These are phyloP conservation scores for Crypturellus tataupa DNA, from an alignment of 2,797 vertebrate species.

Conservation along the genomic window DNA sequence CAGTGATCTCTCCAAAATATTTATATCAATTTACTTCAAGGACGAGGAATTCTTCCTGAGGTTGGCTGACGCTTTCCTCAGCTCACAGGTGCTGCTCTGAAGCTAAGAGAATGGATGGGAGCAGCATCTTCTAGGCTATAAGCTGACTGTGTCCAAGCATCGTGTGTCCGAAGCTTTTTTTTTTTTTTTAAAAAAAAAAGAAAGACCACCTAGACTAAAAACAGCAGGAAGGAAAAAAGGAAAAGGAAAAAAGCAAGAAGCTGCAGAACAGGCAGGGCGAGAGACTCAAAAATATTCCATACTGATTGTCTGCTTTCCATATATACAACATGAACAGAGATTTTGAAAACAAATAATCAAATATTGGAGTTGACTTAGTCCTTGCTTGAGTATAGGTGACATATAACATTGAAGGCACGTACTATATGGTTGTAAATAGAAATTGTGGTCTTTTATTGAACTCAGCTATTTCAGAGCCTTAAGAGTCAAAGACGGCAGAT, in stretches of 20 bases:
- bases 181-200: not conserved
- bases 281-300: not conserved
- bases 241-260: not conserved
- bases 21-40: not conserved
- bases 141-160: not conserved
- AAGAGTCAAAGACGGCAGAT: not conserved
- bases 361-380: conserved; percentile 17
- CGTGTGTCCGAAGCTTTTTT: not conserved
- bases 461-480: not conserved
- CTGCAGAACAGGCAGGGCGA: not conserved
- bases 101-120: not conserved
- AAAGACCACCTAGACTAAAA: not conserved
- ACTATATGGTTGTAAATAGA: conserved; percentile 36
- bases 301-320: not conserved
- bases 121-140: not conserved
- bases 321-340: not conserved
- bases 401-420: not conserved
- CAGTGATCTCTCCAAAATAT: not conserved
- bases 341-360: conserved; percentile 59
- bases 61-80: not conserved
- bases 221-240: not conserved
- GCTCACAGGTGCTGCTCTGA: not conserved
- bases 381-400: not conserved
- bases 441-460: not conserved
- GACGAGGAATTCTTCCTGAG: not conserved